Evolutionary conservation across 2,888 invertebrate genomes (phyloP).

Genomic region (Xiphydria camelus): DNA sequence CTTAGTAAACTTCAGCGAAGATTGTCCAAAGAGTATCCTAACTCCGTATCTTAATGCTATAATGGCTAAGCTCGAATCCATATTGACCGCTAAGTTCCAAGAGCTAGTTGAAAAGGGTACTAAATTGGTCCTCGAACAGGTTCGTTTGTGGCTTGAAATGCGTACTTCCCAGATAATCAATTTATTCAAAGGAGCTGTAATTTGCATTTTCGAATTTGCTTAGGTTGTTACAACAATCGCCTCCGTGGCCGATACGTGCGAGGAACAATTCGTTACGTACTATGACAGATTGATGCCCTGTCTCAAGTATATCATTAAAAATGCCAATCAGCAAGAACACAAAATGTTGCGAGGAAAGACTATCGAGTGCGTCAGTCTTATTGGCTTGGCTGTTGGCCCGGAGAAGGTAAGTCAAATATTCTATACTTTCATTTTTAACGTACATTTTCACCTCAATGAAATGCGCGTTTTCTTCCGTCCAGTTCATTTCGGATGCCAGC

Average conservation of each 20-base stretch:
- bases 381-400: conserved; percentile 84
- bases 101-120: conserved; percentile 93
- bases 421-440: background rate
- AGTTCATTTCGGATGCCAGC: conserved; percentile 87
- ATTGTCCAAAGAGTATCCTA: conserved; percentile 94
- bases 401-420: conserved; percentile 61
- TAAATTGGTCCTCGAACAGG: conserved; percentile 94
- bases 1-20: conserved; percentile 98
- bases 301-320: conserved; percentile 94
- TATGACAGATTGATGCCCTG: conserved; percentile 92
- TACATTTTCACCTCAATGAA: background rate
- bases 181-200: no score
- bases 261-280: conserved; percentile 92
- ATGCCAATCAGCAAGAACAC: conserved; percentile 85
- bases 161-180: no score
- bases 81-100: conserved; percentile 90
- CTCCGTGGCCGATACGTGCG: conserved; percentile 96
- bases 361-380: conserved; percentile 97
- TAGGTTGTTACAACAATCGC: conserved; percentile 95
- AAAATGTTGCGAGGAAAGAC: conserved; percentile 95
- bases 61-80: conserved; percentile 87
- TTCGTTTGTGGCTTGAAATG: conserved; percentile 19
- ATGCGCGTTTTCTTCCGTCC: conserved; percentile 20
- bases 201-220: conserved; percentile 5
- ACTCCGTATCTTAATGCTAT: conserved; percentile 88